Evolutionary conservation across 2,888 invertebrate species (phyloP), one percentile per base, ranked within the genome.

Genomic region (Iphiclides podalirius): DNA sequence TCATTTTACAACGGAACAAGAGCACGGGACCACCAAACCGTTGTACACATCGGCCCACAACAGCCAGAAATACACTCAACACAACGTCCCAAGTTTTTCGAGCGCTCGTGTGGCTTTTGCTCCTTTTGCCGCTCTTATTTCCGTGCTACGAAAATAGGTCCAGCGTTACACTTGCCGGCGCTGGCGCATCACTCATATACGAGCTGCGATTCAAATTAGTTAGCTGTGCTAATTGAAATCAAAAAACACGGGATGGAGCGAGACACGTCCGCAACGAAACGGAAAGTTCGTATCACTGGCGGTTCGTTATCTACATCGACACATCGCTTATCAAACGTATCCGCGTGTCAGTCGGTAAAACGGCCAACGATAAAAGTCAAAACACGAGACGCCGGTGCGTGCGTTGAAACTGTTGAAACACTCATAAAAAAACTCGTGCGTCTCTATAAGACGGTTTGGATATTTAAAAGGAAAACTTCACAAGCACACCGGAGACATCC

Each of bases 91-190:
- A 78, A 85, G 79, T 86, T 87, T 86, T 87, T 86, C 78, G 80
- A 78, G 78, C 73, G 80, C 72, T 73, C 8, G 26, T 20, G 67
- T 65, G 62, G 71, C 80, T 81, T 87, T 88, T 87, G 86, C 79
- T 86, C 84, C 85, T 87, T 85, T 87, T 87, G 80, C 80, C 79
- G 84, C 80, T 86, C 85, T 86, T 88, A 88, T 86, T 88, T 88
- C 88, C 87, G 88, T 88, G 81, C 80, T 82, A 86, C 88, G 80
- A 87, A 88, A 88, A 88, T 88, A 88, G 87, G 81, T 68, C 71
- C 71, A 74, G 75, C 79, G 84, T 75, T 78, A 84, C 83, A 84
- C 85, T 85, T 83, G 82, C 75, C 79, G n/a, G 71, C 70, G 79
- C 79, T 72, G 80, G 68, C 80, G 80, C 84, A 80, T 86, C 86